Evolutionary conservation across 2,888 invertebrate species (phyloP).

Genomic region (Panzeria rudis): DNA sequence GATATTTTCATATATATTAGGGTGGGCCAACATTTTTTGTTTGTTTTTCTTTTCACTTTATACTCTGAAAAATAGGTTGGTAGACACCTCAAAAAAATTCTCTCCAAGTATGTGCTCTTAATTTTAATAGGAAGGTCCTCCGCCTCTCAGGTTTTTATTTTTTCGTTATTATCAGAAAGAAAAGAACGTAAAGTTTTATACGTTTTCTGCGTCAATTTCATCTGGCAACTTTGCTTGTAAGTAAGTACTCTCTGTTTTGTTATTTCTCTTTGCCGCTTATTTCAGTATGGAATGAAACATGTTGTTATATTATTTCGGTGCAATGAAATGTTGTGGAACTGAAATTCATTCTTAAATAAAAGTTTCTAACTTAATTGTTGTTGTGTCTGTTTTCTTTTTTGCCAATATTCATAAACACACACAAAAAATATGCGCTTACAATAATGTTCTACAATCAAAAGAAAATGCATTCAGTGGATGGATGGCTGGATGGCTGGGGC

Average conservation of each 20-base stretch:
- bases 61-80: too few relatives aligned
- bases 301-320: neutral
- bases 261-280: neutral
- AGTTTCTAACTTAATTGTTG: slow-evolving; percentile 32
- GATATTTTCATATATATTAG: too few relatives aligned
- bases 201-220: neutral
- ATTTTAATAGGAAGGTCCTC: too few relatives aligned
- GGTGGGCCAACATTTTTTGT: too few relatives aligned
- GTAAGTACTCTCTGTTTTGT: neutral
- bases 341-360: slow-evolving; percentile 68
- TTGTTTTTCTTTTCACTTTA: too few relatives aligned
- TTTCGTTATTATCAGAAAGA: too few relatives aligned
- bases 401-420: neutral
- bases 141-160: too few relatives aligned
- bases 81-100: too few relatives aligned
- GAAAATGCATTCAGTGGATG: slow-evolving; percentile 10
- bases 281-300: slow-evolving; percentile 24
- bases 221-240: neutral
- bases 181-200: too few relatives aligned
- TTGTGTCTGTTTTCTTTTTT: slow-evolving; percentile 39
- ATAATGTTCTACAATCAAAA: slow-evolving; percentile 60
- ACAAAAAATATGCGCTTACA: slow-evolving; percentile 39
- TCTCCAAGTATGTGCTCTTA: too few relatives aligned
- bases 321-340: slow-evolving; percentile 55
- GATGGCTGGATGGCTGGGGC: slow-evolving; percentile 39